These are phyloP conservation scores for Tuberolachnus salignus DNA, from an alignment of 2,888 invertebrate genomes.

Conservation along the genomic window DNA sequence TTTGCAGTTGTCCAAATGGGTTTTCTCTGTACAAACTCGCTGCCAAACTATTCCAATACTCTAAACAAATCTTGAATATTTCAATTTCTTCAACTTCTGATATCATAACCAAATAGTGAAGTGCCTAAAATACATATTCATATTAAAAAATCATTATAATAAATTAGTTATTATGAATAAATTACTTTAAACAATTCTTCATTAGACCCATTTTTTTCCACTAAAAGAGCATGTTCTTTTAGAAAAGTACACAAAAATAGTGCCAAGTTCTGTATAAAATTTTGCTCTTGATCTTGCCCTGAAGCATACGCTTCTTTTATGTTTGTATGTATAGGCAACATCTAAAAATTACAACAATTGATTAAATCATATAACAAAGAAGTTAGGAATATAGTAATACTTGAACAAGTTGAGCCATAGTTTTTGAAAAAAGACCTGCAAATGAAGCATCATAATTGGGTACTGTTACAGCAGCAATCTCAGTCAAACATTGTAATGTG, in stretches of 20 bases:
- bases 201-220: conserved; percentile 80
- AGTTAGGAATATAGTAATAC: conserved; percentile 61
- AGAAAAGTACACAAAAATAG: conserved; percentile 96
- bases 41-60: conserved; percentile 96
- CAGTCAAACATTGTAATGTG: conserved; percentile 96
- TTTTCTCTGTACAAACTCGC: conserved; percentile 90
- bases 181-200: conserved; percentile 74
- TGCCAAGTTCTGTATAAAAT: conserved; percentile 97
- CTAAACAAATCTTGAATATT: conserved; percentile 98
- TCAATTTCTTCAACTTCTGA: conserved; percentile 99
- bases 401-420: conserved; percentile 87
- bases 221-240: conserved; percentile 90
- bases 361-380: neutral
- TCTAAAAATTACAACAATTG: conserved; percentile 64
- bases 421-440: conserved; percentile 84
- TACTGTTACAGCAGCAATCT: conserved; percentile 91
- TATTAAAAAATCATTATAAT: neutral
- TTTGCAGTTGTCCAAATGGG: conserved; percentile 61
- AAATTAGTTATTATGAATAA: neutral
- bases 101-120: conserved; percentile 86
- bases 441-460: conserved; percentile 93
- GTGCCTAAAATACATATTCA: conserved; percentile 64
- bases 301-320: conserved; percentile 92
- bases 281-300: conserved; percentile 95
- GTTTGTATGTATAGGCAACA: conserved; percentile 89